Base-by-base conservation (phyloP, 2,888 invertebrate genomes). In the Xanthia icteritia region DNA sequence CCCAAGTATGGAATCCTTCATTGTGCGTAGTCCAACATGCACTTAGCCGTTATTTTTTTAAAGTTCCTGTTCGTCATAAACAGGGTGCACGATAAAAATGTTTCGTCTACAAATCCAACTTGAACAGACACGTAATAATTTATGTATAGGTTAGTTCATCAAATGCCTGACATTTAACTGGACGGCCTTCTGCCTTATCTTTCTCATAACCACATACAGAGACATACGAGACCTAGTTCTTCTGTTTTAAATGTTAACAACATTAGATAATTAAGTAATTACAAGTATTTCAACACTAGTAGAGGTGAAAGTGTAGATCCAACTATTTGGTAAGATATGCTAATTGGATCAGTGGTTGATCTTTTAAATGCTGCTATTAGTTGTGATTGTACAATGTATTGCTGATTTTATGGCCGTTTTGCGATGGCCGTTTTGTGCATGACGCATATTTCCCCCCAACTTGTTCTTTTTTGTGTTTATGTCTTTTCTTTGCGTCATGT, bases 241-340 rank as follows among this genome's bases (percentile, higher is more conserved):
- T 54, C 20, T 20, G n/a, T 77, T 81, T 76, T 76, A 72, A 86
- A 86, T 86, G 79, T 82, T 85, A 85, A 77, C 76, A 82, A 70
- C 73, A 79, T 87, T 75, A 77, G 17, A 77, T 79, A 73, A 83
- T 86, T 80, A 65, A 76, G 83, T 73, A 79, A 81, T 83, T 83
- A 77, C 48, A 61, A 20, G 27, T 5, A 85, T 86, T 73, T 74
- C 80, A 31, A 27, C 67, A 79, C n/a, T 5, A 42, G 17, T 1
- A 4, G 48, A 31, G 39, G 83, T 77, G 68, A 79, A 82, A 63
- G 78, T 83, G 77, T 67, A 2, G 31, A 56, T 6, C 4, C 42
- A 64, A 51, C 42, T 67, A 36, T 83, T 83, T 64, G 1, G 56
- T 64, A 39, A 83, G 20, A 51, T 23, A 68, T 83, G 79, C 56